A percentile compares a stretch with the other conserved stretches of the same genome.
Evolutionary conservation across 2,113 vertebrate genomes (phyloP).

Genomic region (Sciurus niger): DNA sequence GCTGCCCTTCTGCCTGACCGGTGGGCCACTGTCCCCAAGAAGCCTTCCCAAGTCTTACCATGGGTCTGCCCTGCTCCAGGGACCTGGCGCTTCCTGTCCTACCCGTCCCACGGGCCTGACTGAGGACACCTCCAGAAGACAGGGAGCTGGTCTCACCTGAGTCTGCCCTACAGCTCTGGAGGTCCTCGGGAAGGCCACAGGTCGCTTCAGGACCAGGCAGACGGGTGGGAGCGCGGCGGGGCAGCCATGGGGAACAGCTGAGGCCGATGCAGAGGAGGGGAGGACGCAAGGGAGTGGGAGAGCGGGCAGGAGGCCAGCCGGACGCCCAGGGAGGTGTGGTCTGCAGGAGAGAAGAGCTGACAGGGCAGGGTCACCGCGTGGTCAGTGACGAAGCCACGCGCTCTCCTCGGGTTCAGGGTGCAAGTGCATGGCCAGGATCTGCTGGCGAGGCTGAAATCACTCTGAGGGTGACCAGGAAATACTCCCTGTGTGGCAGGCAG

Average conservation of each 20-base stretch:
- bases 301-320: background rate
- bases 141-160: background rate
- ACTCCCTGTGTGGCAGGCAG: rapidly evolving
- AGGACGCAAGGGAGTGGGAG: background rate
- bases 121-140: rapidly evolving
- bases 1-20: background rate
- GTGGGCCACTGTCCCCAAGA: background rate
- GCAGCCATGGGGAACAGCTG: background rate
- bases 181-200: too few species aligned
- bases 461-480: rapidly evolving
- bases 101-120: background rate
- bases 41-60: background rate
- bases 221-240: background rate
- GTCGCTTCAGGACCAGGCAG: background rate
- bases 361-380: background rate
- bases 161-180: background rate
- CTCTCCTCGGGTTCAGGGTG: background rate
- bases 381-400: background rate
- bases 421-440: background rate
- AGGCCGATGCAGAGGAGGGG: background rate
- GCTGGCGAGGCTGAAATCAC: background rate
- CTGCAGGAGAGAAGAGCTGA: background rate
- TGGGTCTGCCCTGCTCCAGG: rapidly evolving
- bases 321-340: background rate
- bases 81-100: rapidly evolving